These are phyloP conservation scores for Brotula barbata DNA, from an alignment of 2,797 vertebrate species.

Conservation along the genomic window DNA sequence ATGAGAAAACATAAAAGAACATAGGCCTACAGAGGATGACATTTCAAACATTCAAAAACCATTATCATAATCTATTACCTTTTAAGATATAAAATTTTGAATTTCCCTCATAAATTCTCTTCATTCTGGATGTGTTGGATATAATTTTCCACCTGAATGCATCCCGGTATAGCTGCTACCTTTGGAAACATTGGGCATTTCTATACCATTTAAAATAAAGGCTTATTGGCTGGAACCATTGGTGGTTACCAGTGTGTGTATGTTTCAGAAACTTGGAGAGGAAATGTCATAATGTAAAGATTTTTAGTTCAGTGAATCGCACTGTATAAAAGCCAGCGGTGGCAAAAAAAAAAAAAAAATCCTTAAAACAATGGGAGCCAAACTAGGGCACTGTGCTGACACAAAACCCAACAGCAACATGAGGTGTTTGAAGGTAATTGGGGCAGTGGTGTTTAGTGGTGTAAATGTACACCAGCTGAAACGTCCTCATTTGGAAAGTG, in stretches of 20 bases:
- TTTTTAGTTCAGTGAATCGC: not conserved
- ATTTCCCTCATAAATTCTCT: too few species aligned
- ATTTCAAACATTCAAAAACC: too few species aligned
- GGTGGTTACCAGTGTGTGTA: not conserved
- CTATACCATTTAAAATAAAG: too few species aligned
- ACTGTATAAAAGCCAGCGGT: not conserved
- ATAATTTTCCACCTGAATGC: too few species aligned
- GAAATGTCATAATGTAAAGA: not conserved
- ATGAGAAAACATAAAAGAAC: too few species aligned
- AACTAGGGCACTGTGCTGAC: conserved; percentile 2
- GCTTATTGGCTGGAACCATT: too few species aligned
- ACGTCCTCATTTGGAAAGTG: conserved; percentile 54
- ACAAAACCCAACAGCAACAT: conserved; percentile 25
- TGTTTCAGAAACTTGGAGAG: not conserved
- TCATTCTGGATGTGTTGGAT: too few species aligned
- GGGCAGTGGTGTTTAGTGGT: conserved; percentile 61
- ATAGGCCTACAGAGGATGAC: too few species aligned
- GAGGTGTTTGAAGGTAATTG: conserved; percentile 60
- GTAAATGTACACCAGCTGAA: conserved; percentile 57
- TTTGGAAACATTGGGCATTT: too few species aligned
- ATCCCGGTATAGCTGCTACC: too few species aligned
- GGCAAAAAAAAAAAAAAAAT: not conserved
- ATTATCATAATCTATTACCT: too few species aligned
- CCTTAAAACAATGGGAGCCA: not conserved
- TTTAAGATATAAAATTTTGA: too few species aligned